A percentile compares a stretch with the other conserved stretches of the same genome.
phyloP scores from a whole-genome alignment of 1,140 invertebrate species.

The Temnothorax curvispinosus region DNA sequence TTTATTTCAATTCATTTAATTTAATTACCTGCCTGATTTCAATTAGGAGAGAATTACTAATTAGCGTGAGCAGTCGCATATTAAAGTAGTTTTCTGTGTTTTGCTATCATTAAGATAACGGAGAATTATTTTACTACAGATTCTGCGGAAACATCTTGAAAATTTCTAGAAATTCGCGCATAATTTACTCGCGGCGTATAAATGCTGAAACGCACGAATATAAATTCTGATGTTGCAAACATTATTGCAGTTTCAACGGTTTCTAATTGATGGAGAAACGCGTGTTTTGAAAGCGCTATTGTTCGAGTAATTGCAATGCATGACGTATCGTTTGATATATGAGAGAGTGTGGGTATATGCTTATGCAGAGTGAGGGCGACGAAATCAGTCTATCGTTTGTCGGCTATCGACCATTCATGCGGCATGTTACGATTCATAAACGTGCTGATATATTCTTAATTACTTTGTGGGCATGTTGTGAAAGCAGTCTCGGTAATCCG shows the following conservation, averaged over 20 bases:
- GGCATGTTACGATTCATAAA: slow-evolving; percentile 55
- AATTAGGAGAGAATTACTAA: not conserved
- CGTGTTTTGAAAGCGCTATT: slow-evolving; percentile 14
- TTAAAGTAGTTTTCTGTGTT: slow-evolving; percentile 18
- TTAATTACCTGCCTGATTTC: slow-evolving; percentile 1
- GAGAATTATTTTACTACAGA: not conserved
- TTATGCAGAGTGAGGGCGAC: not conserved
- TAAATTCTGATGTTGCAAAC: slow-evolving; percentile 1
- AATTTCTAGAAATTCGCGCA: not conserved
- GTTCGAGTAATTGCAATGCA: slow-evolving; percentile 15
- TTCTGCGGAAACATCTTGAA: not conserved
- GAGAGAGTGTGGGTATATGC: not conserved
- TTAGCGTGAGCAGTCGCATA: slow-evolving; percentile 20
- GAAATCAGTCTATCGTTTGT: slow-evolving; percentile 33
- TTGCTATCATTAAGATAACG: not conserved
- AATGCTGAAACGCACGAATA: not conserved
- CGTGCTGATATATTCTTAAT: slow-evolving; percentile 67
- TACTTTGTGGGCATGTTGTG: slow-evolving; percentile 43
- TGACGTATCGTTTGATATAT: slow-evolving; percentile 34
- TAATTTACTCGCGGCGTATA: not conserved
- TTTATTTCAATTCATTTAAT: slow-evolving; percentile 27
- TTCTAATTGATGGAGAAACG: slow-evolving; percentile 16
- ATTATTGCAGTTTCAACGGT: slow-evolving; percentile 11
- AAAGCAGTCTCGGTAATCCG: slow-evolving; percentile 52
- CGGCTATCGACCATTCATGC: slow-evolving; percentile 31